Conservation (phyloP, 2,113 vertebrate species). For the Aix galericulata region DNA sequence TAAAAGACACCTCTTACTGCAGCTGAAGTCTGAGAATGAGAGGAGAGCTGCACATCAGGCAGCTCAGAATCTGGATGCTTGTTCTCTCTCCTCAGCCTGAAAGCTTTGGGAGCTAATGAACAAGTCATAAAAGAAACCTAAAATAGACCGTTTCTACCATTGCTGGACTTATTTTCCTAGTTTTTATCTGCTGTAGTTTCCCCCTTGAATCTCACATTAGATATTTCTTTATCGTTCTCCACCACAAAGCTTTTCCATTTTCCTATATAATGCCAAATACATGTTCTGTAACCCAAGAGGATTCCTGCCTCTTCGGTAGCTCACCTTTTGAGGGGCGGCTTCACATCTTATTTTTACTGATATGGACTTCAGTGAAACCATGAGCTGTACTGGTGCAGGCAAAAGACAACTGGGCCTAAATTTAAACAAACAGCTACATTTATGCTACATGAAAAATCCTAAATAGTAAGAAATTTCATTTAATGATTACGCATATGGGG, state of each 20-base stretch:
- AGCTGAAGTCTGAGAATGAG: neutral
- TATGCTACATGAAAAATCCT: neutral
- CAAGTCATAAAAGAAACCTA: conserved; percentile 15
- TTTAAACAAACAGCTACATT: neutral
- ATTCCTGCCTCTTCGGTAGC: conserved; percentile 37
- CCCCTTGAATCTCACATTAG: conserved; percentile 48
- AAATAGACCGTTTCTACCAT: conserved; percentile 26
- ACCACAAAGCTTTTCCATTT: conserved; percentile 46
- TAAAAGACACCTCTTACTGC: neutral
- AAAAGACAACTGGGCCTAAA: neutral
- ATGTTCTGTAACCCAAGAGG: conserved; percentile 50
- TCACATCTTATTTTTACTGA: conserved; percentile 19
- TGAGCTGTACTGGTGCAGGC: neutral
- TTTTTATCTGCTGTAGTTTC: conserved; percentile 44
- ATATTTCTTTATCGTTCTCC: conserved; percentile 19
- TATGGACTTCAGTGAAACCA: neutral
- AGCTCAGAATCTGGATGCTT: neutral
- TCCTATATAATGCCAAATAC: conserved; percentile 51
- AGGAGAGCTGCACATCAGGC: neutral
- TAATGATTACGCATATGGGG: neutral
- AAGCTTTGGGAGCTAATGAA: conserved; percentile 1
- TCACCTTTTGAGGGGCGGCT: conserved; percentile 3
- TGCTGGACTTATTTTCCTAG: neutral
- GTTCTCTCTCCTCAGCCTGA: neutral
- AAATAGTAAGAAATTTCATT: neutral